These are phyloP conservation scores for Sylvicola cinctus DNA, from an alignment of 2,888 invertebrate genomes.

Conservation along the genomic window DNA sequence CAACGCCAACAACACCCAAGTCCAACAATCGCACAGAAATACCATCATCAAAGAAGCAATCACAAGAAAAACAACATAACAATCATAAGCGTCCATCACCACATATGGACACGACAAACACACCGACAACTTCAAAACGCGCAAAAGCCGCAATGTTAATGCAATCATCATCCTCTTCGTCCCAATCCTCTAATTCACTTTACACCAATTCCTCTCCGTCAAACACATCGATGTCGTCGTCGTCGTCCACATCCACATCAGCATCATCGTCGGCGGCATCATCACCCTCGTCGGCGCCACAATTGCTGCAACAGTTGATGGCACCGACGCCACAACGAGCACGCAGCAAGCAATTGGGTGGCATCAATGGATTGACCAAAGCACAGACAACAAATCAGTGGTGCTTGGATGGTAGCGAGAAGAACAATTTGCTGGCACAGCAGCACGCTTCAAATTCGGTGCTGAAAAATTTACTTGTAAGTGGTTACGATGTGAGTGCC, in stretches of 20 bases:
- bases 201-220: too few relatives aligned
- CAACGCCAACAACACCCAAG: slow-evolving; percentile 10
- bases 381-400: background rate
- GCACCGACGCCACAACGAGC: slow-evolving; percentile 21
- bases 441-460: slow-evolving; percentile 30
- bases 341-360: slow-evolving; percentile 15
- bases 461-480: slow-evolving; percentile 84
- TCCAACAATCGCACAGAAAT: slow-evolving; percentile 1
- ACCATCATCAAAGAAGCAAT: slow-evolving; percentile 4
- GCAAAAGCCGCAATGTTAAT: too few relatives aligned
- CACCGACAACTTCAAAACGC: too few relatives aligned
- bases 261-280: too few relatives aligned
- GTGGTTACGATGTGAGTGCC: slow-evolving; percentile 84
- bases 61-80: slow-evolving; percentile 3
- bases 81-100: slow-evolving; percentile 10
- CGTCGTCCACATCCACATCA: too few relatives aligned
- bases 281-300: slow-evolving; percentile 16
- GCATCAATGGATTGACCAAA: background rate
- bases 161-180: too few relatives aligned
- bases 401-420: background rate
- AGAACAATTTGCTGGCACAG: background rate
- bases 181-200: too few relatives aligned
- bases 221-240: too few relatives aligned
- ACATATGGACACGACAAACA: slow-evolving; percentile 2
- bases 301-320: slow-evolving; percentile 37